A percentile compares a stretch with the other conserved stretches of the same genome.
phyloP scores from a whole-genome alignment of 2,888 invertebrate species.

The Chaitophorus viminalis region DNA sequence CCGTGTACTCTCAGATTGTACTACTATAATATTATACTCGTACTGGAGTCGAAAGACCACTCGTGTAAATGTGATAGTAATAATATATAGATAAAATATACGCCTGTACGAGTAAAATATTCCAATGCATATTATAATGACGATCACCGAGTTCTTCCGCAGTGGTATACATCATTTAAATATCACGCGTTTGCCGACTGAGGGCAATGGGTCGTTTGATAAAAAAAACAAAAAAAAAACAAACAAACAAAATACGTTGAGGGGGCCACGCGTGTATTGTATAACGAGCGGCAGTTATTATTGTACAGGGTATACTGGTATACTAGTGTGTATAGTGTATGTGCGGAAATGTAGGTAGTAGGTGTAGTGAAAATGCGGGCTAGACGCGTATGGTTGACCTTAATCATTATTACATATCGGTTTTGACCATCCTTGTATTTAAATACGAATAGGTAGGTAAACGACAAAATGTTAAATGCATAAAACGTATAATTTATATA shows the following conservation, averaged over 20 bases:
- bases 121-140: neutral
- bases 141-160: neutral
- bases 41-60: neutral
- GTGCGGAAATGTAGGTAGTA: neutral
- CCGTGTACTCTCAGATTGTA: neutral
- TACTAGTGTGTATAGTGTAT: neutral
- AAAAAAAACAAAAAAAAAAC: constrained; percentile 6
- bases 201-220: constrained; percentile 27
- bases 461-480: constrained; percentile 6
- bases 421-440: constrained; percentile 37
- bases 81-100: neutral
- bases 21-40: neutral
- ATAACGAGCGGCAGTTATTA: neutral
- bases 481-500: neutral
- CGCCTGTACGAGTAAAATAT: neutral
- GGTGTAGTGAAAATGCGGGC: constrained; percentile 41
- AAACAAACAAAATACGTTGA: neutral
- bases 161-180: constrained; percentile 16
- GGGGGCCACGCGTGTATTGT: neutral
- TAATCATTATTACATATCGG: constrained; percentile 27
- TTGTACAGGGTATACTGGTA: constrained; percentile 37
- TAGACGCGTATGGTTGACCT: constrained; percentile 34
- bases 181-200: constrained; percentile 13
- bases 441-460: neutral
- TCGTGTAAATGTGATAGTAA: too few species aligned